phyloP scores from a whole-genome alignment of 2,113 vertebrate genomes.

The Ceuthmochares aereus region DNA sequence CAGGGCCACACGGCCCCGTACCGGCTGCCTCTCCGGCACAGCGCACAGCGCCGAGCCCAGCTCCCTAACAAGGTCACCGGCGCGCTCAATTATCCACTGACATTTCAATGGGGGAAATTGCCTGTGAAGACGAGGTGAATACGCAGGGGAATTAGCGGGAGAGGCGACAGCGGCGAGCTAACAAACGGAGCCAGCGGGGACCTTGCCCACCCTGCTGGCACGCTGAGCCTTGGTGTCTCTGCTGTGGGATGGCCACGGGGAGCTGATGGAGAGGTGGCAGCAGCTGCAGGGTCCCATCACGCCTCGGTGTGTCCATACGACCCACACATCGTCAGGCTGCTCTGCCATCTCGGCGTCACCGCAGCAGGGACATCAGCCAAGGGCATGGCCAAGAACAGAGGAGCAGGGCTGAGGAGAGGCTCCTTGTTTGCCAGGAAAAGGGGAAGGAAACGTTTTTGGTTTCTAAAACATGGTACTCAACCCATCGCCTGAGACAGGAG shows the following conservation, averaged over 20 bases:
- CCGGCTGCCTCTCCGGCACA: background rate
- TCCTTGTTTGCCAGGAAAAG: background rate
- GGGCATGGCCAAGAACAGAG: background rate
- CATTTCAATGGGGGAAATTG: slow-evolving; percentile 61
- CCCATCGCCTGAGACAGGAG: background rate
- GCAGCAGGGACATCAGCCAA: background rate
- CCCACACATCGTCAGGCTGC: accelerated
- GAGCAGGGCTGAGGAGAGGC: background rate
- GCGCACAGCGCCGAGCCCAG: background rate
- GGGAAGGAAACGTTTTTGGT: background rate
- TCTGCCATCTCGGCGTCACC: background rate
- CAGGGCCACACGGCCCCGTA: accelerated
- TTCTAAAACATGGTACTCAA: background rate
- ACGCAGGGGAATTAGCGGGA: background rate
- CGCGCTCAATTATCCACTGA: slow-evolving; percentile 29
- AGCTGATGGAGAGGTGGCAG: background rate
- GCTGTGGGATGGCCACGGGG: background rate
- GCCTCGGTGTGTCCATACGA: accelerated
- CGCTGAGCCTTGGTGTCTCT: accelerated
- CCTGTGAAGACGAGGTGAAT: slow-evolving; percentile 49
- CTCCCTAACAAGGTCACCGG: slow-evolving; percentile 56
- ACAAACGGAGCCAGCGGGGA: background rate
- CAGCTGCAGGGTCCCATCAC: accelerated
- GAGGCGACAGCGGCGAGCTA: background rate
- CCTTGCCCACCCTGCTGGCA: accelerated